A percentile compares a stretch with the other conserved stretches of the same genome.
Conservation (phyloP, 2,888 invertebrate genomes). For the Thymelicus lineola region DNA sequence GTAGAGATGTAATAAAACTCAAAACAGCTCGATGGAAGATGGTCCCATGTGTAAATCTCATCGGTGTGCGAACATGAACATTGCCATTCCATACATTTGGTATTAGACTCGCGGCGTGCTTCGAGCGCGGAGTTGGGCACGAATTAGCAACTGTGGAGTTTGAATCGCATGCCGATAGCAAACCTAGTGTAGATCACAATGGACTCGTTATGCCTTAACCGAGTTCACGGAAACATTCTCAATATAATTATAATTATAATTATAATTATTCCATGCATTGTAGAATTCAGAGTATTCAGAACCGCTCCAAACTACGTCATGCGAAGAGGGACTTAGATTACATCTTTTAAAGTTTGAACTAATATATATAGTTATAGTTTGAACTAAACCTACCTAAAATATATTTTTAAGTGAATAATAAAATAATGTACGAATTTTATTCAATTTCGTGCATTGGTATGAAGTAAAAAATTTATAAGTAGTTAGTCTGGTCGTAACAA, state of each 20-base stretch:
- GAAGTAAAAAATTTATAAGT: too few species aligned
- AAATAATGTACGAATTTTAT: too few species aligned
- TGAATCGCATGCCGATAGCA: constrained; percentile 15
- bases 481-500: too few species aligned
- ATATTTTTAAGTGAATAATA: too few species aligned
- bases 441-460: too few species aligned
- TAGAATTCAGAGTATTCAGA: not conserved
- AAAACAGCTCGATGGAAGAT: not conserved
- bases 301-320: not conserved
- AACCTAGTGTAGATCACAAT: constrained; percentile 3
- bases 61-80: not conserved
- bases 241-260: too few species aligned
- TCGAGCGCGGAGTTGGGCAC: not conserved
- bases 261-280: constrained; percentile 30
- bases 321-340: not conserved
- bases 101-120: not conserved
- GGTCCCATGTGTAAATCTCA: not conserved
- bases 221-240: constrained; percentile 2
- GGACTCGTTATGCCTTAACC: constrained; percentile 12
- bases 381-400: not conserved
- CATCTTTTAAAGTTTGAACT: not conserved
- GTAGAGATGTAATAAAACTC: not conserved
- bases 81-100: not conserved
- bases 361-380: not conserved
- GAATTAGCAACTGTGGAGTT: constrained; percentile 3